These are phyloP conservation scores for Amiota communis DNA, from an alignment of 2,888 invertebrate species.

Conservation along the genomic window DNA sequence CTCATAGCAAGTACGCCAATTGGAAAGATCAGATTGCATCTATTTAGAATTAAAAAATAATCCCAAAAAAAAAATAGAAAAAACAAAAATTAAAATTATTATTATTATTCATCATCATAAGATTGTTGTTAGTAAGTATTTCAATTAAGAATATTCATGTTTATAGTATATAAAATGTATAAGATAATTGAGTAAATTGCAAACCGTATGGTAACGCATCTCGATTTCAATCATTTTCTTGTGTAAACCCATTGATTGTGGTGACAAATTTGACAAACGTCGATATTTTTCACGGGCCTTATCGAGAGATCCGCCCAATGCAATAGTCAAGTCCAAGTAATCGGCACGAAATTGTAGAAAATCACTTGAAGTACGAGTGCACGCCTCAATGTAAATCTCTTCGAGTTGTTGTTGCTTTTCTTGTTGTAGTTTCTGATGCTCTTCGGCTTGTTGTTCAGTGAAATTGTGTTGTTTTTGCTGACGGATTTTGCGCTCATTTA, in stretches of 20 bases:
- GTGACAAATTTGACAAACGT: slow-evolving; percentile 76
- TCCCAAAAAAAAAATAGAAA: slow-evolving; percentile 40
- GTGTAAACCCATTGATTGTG: slow-evolving; percentile 65
- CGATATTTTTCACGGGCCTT: slow-evolving; percentile 79
- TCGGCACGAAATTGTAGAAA: slow-evolving; percentile 63
- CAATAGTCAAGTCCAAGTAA: slow-evolving; percentile 60
- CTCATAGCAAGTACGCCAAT: slow-evolving; percentile 78
- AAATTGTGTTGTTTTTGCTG: too few relatives aligned
- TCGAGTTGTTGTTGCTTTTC: slow-evolving; percentile 57
- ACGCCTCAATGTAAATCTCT: slow-evolving; percentile 61
- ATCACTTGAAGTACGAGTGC: slow-evolving; percentile 53
- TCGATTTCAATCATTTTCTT: slow-evolving; percentile 75
- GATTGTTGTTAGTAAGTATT: too few relatives aligned
- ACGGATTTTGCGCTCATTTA: too few relatives aligned
- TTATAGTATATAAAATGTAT: too few relatives aligned
- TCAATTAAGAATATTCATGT: too few relatives aligned
- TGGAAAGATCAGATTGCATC: slow-evolving; percentile 72
- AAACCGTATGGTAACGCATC: slow-evolving; percentile 14
- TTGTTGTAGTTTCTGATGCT: slow-evolving; percentile 11
- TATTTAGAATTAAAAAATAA: too few relatives aligned
- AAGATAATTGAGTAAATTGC: too few relatives aligned
- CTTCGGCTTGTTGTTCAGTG: too few relatives aligned
- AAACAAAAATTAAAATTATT: neutral
- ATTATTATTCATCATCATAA: neutral
- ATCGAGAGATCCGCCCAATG: slow-evolving; percentile 69